Percentiles rank a stretch among this genome's conserved stretches.
Evolutionary conservation across 2,888 invertebrate species (phyloP).

Genomic region (Drosophila bunnanda): DNA sequence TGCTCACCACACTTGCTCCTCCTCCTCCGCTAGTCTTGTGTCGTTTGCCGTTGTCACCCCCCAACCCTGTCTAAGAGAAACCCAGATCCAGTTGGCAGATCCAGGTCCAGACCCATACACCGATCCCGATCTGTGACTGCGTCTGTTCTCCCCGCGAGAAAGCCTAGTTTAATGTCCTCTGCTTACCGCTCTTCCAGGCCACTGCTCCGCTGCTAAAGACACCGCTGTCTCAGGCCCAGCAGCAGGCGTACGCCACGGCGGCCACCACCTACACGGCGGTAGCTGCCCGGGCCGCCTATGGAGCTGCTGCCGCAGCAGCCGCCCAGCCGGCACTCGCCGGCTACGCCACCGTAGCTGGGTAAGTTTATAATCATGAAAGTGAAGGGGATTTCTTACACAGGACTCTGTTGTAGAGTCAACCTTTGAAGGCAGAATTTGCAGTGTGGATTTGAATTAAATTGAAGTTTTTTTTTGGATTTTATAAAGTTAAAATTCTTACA

Average conservation of each 20-base stretch:
- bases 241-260: slow-evolving; percentile 95
- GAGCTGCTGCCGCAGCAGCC: slow-evolving; percentile 89
- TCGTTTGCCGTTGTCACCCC: slow-evolving; percentile 70
- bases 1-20: slow-evolving; percentile 65
- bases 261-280: slow-evolving; percentile 95
- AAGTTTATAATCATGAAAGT: slow-evolving; percentile 77
- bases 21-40: slow-evolving; percentile 71
- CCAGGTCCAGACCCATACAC: slow-evolving; percentile 4
- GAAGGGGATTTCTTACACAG: no score
- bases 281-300: slow-evolving; percentile 93
- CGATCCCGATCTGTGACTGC: slow-evolving; percentile 25
- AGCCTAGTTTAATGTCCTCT: slow-evolving; percentile 40
- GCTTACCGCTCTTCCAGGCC: slow-evolving; percentile 85
- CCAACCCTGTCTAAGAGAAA: background rate
- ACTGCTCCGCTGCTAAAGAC: slow-evolving; percentile 93
- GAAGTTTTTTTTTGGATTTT: background rate
- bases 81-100: slow-evolving; percentile 8
- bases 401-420: background rate
- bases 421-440: background rate
- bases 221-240: slow-evolving; percentile 91
- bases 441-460: background rate
- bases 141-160: slow-evolving; percentile 20
- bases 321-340: slow-evolving; percentile 87
- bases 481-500: background rate
- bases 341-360: slow-evolving; percentile 90